Evolutionary conservation across 2,113 vertebrate species (phyloP).

Genomic region (Channa maculata): DNA sequence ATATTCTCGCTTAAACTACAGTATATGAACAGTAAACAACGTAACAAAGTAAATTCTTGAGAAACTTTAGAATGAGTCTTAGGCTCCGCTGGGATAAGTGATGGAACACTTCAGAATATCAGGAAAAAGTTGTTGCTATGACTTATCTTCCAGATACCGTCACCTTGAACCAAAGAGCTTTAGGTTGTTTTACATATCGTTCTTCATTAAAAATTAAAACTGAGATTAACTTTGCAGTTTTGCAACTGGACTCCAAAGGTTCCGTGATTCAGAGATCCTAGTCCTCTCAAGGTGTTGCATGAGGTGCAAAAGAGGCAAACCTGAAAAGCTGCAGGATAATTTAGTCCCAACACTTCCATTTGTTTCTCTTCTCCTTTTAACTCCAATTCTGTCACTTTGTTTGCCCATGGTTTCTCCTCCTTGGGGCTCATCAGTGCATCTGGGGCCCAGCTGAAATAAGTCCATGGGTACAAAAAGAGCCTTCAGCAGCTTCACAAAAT

Average conservation of each 20-base stretch:
- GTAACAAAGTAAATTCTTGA: too few species aligned
- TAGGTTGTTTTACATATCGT: too few species aligned
- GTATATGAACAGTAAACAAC: too few species aligned
- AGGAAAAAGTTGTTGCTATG: too few species aligned
- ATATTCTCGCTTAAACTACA: too few species aligned
- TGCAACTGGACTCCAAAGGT: background rate
- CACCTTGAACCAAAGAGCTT: too few species aligned
- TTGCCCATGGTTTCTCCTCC: background rate
- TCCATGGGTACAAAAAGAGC: background rate
- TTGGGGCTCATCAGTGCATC: conserved; percentile 21
- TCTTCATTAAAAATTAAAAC: background rate
- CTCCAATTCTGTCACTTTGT: background rate
- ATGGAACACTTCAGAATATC: too few species aligned
- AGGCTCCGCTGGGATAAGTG: too few species aligned
- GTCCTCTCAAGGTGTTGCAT: conserved; percentile 4
- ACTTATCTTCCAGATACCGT: too few species aligned
- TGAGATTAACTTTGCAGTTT: conserved; percentile 3
- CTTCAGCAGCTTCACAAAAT: conserved; percentile 1
- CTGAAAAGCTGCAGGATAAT: background rate
- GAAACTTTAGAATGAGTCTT: too few species aligned
- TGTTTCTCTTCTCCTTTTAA: background rate
- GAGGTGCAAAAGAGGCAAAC: background rate
- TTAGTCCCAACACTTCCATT: background rate
- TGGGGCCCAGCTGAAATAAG: conserved; percentile 25
- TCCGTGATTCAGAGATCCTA: background rate